Evolutionary conservation across 2,888 invertebrate genomes (phyloP).

Genomic region (Folsomia manolachei): DNA sequence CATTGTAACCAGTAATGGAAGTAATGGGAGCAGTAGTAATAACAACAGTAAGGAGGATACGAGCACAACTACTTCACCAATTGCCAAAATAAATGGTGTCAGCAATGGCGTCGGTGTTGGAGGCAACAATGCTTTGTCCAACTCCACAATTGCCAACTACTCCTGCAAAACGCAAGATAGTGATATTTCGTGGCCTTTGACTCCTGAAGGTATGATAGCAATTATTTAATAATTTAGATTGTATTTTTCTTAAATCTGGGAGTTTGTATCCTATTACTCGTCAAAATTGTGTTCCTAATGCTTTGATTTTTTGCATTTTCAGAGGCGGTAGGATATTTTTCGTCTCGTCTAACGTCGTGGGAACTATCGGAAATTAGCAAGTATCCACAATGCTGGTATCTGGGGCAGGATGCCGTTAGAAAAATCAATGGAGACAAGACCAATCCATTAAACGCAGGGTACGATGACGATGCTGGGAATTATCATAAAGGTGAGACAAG

Average conservation of each 20-base stretch:
- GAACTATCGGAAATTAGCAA: constrained; percentile 86
- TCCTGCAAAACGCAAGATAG: constrained; percentile 44
- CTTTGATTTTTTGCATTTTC: constrained; percentile 51
- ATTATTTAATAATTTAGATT: neutral
- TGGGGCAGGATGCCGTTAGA: constrained; percentile 73
- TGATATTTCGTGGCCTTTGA: constrained; percentile 49
- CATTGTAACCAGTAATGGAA: constrained; percentile 11
- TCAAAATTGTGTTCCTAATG: neutral
- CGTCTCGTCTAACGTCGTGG: constrained; percentile 80
- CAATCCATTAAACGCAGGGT: constrained; percentile 75
- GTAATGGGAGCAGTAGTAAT: constrained; percentile 38
- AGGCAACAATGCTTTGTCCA: constrained; percentile 36
- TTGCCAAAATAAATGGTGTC: constrained; percentile 18
- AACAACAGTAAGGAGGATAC: constrained; percentile 35
- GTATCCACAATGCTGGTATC: constrained; percentile 91
- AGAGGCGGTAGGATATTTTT: constrained; percentile 82
- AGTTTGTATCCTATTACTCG: neutral
- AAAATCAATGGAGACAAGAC: constrained; percentile 80
- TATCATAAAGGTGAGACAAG: constrained; percentile 77
- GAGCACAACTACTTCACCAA: constrained; percentile 19
- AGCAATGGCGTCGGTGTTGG: constrained; percentile 28
- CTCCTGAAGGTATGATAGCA: constrained; percentile 42
- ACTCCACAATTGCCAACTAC: constrained; percentile 32
- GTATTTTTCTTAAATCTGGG: neutral
- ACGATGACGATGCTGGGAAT: constrained; percentile 89